Conservation (phyloP, 2,797 vertebrate species). For the Xenopus petersii region DNA sequence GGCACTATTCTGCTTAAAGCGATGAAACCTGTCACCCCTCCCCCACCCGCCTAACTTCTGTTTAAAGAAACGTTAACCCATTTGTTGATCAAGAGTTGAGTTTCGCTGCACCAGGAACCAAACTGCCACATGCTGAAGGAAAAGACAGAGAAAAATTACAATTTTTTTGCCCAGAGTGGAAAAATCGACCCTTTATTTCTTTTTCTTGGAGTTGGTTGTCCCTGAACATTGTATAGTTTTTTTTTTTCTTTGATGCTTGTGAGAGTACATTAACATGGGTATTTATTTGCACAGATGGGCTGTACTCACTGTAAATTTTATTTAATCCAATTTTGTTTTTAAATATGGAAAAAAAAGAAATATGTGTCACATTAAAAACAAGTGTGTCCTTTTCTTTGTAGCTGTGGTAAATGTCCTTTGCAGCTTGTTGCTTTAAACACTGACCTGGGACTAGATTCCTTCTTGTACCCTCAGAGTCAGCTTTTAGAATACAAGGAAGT, state of each 20-base stretch:
- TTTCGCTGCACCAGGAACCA: constrained; percentile 34
- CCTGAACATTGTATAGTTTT: constrained; percentile 48
- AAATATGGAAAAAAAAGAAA: constrained; percentile 85
- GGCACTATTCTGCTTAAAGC: constrained; percentile 13
- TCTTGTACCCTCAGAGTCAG: no score
- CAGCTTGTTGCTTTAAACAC: not conserved
- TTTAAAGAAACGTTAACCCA: constrained; percentile 29
- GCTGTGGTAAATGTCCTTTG: constrained; percentile 21
- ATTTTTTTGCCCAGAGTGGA: constrained; percentile 29
- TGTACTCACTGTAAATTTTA: constrained; percentile 99
- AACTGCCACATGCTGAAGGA: constrained; percentile 41
- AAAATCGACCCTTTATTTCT: constrained; percentile 31
- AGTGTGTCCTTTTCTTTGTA: constrained; percentile 50
- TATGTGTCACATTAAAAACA: constrained; percentile 55
- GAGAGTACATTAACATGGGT: constrained; percentile 53
- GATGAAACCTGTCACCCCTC: not conserved
- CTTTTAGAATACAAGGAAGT: no score
- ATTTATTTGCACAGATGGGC: constrained; percentile 83
- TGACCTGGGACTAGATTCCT: not conserved
- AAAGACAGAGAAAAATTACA: constrained; percentile 10
- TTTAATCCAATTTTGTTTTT: constrained; percentile 98
- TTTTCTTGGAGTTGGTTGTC: constrained; percentile 46
- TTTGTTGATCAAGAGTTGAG: constrained; percentile 30
- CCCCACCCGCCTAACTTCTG: constrained; percentile 11
- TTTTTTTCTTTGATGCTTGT: constrained; percentile 38